phyloP scores from a whole-genome alignment of 37 sponge, comb jelly and placozoan species.

The Eunapius fragilis region DNA sequence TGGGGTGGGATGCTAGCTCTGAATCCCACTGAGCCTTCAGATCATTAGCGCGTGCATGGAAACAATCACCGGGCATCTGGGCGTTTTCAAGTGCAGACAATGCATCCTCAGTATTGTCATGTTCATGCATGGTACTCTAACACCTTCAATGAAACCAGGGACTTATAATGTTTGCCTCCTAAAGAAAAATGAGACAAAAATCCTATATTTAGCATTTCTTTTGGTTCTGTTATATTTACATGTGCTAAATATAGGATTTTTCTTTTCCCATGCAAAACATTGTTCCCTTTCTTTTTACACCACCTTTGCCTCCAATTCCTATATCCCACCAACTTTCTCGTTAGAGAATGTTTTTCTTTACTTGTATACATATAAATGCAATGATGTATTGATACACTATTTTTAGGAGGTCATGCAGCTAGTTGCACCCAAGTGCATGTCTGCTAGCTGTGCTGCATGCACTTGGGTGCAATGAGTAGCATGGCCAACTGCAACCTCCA shows the following conservation, averaged over 20 bases:
- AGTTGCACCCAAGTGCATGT: not conserved
- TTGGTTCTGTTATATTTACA: too few relatives aligned
- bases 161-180: constrained; percentile 2
- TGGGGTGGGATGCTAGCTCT: too few relatives aligned
- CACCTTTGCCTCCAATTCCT: too few relatives aligned
- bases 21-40: not conserved
- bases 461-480: not conserved
- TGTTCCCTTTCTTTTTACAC: too few relatives aligned
- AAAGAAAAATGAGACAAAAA: constrained; percentile 1
- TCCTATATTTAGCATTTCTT: too few relatives aligned
- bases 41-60: not conserved
- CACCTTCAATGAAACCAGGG: constrained; percentile 35
- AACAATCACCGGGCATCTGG: constrained; percentile 25
- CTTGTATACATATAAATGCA: constrained; percentile 16
- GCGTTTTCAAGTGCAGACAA: not conserved
- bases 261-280: too few relatives aligned
- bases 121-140: constrained; percentile 3
- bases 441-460: not conserved
- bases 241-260: too few relatives aligned
- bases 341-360: not conserved
- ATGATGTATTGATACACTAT: not conserved
- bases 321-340: too few relatives aligned
- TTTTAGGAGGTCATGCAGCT: not conserved
- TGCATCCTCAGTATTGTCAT: constrained; percentile 22
- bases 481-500: constrained; percentile 24